Evolutionary conservation across 2,888 invertebrate genomes (phyloP), one percentile per base, ranked within the genome.

Genomic region (Scaptodrosophila latifasciaeformis): DNA sequence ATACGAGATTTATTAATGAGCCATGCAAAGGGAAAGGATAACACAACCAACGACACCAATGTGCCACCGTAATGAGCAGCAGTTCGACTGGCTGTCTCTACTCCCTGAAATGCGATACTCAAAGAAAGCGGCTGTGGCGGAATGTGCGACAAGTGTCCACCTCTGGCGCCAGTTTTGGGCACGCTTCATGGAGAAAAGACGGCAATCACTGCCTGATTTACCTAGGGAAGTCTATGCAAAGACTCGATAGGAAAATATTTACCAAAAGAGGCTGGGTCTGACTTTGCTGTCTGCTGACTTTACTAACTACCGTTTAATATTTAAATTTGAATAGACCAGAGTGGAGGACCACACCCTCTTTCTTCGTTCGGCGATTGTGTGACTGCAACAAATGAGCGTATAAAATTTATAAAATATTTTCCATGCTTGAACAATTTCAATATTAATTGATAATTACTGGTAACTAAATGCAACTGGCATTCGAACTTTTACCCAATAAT

Each of bases 221-320:
- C 34, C 24, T 40, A 44, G 35, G n/a, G 21, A 9, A 12, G 18
- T 30, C 24, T 40, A 44, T 30, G n/a, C 15, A 9, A 12, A 24
- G 3, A 24, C 24, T 24, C 7, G 24, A 7, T 52, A 46, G 70
- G 49, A 49, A 17, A 64, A 74, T 74, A 64, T 69, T 67, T 74
- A 74, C 74, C 49, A 3, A n/a, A n/a, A n/a, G 24, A 24, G 24
- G 4, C 24, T 5, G 24, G 24, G 24, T 5, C 24, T 5, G 24
- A 35, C 13, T 13, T 7, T 6, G 13, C 6, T 39, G 39, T 7
- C 39, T 10, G 39, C 21, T n/a, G 40, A 6, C n/a, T 6, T 5
- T 18, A 58, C 67, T 72, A 79, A 74, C 72, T 74, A 79, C 79
- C 80, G 72, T 79, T 79, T 67, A 74, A 79, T 79, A 70, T 79